phyloP scores from a whole-genome alignment of 2,888 invertebrate species.

The Caenorhabditis afra region DNA sequence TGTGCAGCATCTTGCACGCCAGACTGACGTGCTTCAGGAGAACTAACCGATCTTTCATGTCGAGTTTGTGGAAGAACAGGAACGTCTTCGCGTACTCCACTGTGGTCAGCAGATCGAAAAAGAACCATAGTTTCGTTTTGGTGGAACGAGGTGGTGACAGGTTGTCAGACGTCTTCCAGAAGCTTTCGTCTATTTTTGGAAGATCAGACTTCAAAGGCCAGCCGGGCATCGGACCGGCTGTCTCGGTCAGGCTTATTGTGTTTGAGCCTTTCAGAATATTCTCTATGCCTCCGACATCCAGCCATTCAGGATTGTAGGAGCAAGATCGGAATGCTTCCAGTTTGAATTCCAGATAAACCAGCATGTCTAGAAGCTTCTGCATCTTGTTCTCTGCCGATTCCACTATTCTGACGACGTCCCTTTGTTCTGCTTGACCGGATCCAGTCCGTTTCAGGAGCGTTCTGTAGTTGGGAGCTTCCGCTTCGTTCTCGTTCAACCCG shows the following conservation, averaged over 20 bases:
- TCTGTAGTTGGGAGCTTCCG: constrained; percentile 17
- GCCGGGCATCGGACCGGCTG: constrained; percentile 39
- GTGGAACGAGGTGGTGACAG: neutral
- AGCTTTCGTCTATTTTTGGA: too few species aligned
- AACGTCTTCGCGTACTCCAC: constrained; percentile 53
- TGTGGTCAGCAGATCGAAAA: constrained; percentile 33
- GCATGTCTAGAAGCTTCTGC: constrained; percentile 17
- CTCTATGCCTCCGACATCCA: too few species aligned
- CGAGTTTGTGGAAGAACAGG: constrained; percentile 33
- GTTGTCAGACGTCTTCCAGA: too few species aligned
- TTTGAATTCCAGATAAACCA: constrained; percentile 32
- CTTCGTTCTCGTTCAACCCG: constrained; percentile 38
- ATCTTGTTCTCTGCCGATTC: constrained; percentile 6
- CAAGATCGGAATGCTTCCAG: constrained; percentile 36
- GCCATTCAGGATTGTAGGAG: constrained; percentile 42
- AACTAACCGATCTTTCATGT: constrained; percentile 18
- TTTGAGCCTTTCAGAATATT: too few species aligned
- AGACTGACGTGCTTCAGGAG: constrained; percentile 20
- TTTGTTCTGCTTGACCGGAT: neutral
- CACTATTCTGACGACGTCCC: neutral
- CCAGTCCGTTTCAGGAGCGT: constrained; percentile 22
- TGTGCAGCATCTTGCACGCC: constrained; percentile 38
- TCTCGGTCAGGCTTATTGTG: constrained; percentile 14
- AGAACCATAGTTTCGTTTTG: constrained; percentile 29
- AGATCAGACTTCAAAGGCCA: constrained; percentile 5